Conservation (phyloP, 2,797 vertebrate species). For the Centroberyx gerrardi region DNA sequence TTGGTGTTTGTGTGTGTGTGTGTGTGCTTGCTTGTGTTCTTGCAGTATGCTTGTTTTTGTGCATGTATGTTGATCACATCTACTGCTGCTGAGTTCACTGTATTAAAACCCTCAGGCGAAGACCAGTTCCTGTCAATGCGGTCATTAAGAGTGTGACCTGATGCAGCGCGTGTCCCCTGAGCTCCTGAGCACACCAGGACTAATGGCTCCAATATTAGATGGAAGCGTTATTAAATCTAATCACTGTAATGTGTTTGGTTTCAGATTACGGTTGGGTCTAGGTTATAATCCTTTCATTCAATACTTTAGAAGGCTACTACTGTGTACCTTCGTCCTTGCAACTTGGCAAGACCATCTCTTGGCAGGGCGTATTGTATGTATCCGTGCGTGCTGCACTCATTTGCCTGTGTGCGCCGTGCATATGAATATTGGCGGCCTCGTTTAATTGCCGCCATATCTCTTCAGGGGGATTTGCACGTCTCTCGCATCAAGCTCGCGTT, state of each 20-base stretch:
- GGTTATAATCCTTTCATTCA: conserved; percentile 19
- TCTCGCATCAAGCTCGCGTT: conserved; percentile 35
- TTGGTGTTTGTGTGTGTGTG: conserved; percentile 4
- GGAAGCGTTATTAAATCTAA: conserved; percentile 28
- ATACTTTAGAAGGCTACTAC: conserved; percentile 23
- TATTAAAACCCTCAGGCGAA: conserved; percentile 5
- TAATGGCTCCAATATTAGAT: conserved; percentile 38
- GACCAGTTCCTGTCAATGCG: neutral
- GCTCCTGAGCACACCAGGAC: conserved; percentile 14
- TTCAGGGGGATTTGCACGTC: conserved; percentile 25
- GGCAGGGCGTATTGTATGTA: conserved; percentile 29
- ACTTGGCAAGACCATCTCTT: conserved; percentile 52
- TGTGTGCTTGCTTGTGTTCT: neutral
- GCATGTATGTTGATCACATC: neutral
- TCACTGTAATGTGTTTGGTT: conserved; percentile 22
- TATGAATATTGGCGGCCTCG: conserved; percentile 48
- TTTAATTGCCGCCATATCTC: conserved; percentile 24
- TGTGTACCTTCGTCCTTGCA: conserved; percentile 53
- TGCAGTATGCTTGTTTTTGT: neutral
- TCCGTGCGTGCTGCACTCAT: conserved; percentile 38
- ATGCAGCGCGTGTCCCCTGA: conserved; percentile 8
- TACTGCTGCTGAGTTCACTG: neutral
- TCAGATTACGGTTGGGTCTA: conserved; percentile 29
- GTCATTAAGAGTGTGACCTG: conserved; percentile 16
- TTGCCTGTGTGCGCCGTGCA: conserved; percentile 53